A percentile compares a stretch with the other conserved stretches of the same genome.
Evolutionary conservation across 2,888 invertebrate species (phyloP).

Genomic region (Oasisia sp.): DNA sequence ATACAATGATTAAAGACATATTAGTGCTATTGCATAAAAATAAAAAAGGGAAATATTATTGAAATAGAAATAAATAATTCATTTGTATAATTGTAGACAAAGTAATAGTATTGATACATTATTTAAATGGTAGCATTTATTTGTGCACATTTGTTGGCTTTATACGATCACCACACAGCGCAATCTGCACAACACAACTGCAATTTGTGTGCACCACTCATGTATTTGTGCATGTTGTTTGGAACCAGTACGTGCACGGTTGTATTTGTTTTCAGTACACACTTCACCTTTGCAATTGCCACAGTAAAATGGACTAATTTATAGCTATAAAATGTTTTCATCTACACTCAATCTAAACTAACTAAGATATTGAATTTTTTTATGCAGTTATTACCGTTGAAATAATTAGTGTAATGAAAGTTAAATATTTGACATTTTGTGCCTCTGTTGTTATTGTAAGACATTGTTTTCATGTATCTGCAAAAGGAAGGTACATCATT

Average conservation of each 20-base stretch:
- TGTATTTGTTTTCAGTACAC: neutral
- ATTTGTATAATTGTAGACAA: too few relatives aligned
- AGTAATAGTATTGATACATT: neutral
- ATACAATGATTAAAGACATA: neutral
- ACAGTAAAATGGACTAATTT: too few relatives aligned
- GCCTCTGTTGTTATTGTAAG: too few relatives aligned
- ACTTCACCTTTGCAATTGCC: neutral
- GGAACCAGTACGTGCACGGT: neutral
- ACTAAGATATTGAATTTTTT: neutral
- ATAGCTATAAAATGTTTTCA: neutral
- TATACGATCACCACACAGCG: neutral
- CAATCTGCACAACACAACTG: neutral
- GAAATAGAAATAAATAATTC: too few relatives aligned
- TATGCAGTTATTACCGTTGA: neutral
- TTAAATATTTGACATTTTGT: too few relatives aligned
- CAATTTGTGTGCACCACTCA: neutral
- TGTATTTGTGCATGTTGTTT: neutral
- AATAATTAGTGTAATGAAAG: neutral
- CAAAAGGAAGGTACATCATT: too few relatives aligned
- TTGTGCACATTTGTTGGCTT: neutral
- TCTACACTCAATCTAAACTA: neutral
- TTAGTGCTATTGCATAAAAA: neutral
- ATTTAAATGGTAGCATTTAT: neutral
- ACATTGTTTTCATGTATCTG: too few relatives aligned
- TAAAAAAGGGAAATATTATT: too few relatives aligned